Evolutionary conservation across 2,888 invertebrate genomes (phyloP), one percentile per base, ranked within the genome.

Genomic region (Philaethria dido): DNA sequence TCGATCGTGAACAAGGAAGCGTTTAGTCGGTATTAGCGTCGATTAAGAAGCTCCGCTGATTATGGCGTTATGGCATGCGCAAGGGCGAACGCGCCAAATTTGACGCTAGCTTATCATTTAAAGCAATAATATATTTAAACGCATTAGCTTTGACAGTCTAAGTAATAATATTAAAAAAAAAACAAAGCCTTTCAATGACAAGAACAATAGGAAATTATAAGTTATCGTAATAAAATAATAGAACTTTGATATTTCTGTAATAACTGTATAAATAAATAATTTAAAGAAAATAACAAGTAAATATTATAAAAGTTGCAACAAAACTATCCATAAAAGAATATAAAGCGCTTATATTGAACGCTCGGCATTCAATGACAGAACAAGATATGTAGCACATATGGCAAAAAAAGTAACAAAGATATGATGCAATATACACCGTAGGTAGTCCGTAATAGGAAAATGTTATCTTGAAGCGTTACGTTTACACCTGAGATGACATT

Each of bases 401-500:
- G 18, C 13, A 16, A 45, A 45, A 44, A 65, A 48, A 44, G 62
- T 59, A 65, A 68, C 69, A 64, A 64, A 68, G 64, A 18, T 25
- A 57, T 72, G 70, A 69, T 63, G 68, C 72, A 70, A 68, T 61
- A 57, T 57, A 64, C 16, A 47, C 57, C 64, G 66, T 64, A 69
- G 61, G 50, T 57, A 64, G 14, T 44, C 57, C 64, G 66, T 64
- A 69, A 62, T 70, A 66, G 66, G 68, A 70, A 72, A 73, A 73
- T 73, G 73, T 69, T 71, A 72, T 47, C 62, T 52, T 47, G 68
- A 63, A 71, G 73, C 74, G 68, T 73, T 71, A 67, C 70, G 72
- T 72, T 75, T 66, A 64, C 72, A 70, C 70, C 69, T 69, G 64
- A 69, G 70, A 72, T 70, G 90, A 86, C 91, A 90, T 91, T 92